Conservation (phyloP, 2,113 vertebrate genomes). For the Glaucomys volans region DNA sequence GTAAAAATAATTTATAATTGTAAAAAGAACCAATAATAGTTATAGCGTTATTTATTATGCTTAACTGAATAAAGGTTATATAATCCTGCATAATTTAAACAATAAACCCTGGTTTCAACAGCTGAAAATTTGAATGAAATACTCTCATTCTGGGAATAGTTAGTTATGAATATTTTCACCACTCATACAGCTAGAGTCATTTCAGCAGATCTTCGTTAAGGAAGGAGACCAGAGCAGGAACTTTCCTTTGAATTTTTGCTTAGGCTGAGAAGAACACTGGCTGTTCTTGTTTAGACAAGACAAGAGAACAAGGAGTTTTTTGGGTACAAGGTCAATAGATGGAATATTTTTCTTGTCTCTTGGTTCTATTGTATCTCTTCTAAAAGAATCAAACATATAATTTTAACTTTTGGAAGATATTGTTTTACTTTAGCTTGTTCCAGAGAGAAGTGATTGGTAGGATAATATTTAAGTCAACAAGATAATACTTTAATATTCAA, state of each 20-base stretch:
- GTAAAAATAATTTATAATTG: neutral
- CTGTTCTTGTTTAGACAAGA: neutral
- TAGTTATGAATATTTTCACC: too few species aligned
- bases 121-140: neutral
- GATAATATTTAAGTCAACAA: neutral
- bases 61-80: neutral
- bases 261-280: neutral
- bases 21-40: neutral
- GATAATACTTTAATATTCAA: neutral
- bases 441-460: neutral
- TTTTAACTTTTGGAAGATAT: neutral
- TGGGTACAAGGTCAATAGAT: neutral
- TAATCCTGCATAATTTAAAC: neutral
- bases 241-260: neutral
- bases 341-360: neutral
- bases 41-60: neutral
- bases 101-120: neutral
- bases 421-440: neutral
- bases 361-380: neutral
- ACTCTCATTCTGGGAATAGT: neutral
- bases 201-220: neutral
- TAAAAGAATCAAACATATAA: neutral
- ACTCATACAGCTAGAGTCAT: neutral
- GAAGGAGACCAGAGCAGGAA: neutral
- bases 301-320: neutral